A percentile compares a stretch with the other conserved stretches of the same genome.
Evolutionary conservation across 2,113 vertebrate genomes (phyloP).

Genomic region (Sturnira hondurensis): DNA sequence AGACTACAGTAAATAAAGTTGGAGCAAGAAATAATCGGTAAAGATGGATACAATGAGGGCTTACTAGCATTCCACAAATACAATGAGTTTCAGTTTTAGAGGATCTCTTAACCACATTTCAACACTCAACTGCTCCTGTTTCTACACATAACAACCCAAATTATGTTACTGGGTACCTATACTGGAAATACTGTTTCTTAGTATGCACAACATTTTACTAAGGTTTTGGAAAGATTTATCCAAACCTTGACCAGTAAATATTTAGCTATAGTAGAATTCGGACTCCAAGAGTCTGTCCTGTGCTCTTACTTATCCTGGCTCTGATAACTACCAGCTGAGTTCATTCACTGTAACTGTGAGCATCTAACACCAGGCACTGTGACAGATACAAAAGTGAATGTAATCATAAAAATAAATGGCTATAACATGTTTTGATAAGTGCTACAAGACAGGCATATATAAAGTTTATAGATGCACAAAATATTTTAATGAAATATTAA

Average conservation of each 20-base stretch:
- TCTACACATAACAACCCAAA: constrained; percentile 6
- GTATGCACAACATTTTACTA: constrained; percentile 16
- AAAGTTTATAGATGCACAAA: constrained; percentile 3
- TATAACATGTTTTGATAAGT: not conserved
- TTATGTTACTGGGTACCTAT: not conserved
- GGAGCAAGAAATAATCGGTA: not conserved
- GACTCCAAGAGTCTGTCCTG: not conserved
- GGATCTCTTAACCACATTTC: not conserved
- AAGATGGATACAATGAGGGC: not conserved
- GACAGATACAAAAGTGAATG: not conserved
- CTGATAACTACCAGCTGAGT: not conserved
- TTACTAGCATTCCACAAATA: not conserved
- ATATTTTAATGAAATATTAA: constrained; percentile 14
- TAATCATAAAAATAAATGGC: not conserved
- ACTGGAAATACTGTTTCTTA: constrained; percentile 9
- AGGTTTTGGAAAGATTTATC: not conserved
- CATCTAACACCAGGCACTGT: not conserved
- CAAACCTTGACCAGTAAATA: not conserved
- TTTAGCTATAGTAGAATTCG: not conserved
- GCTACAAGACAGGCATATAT: not conserved
- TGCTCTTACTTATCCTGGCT: not conserved
- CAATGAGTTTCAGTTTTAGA: constrained; percentile 29
- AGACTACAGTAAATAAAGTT: not conserved
- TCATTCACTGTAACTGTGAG: not conserved
- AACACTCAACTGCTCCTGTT: constrained; percentile 4